Evolutionary conservation across 2,113 vertebrate genomes (phyloP).

Genomic region (Sitta europaea): DNA sequence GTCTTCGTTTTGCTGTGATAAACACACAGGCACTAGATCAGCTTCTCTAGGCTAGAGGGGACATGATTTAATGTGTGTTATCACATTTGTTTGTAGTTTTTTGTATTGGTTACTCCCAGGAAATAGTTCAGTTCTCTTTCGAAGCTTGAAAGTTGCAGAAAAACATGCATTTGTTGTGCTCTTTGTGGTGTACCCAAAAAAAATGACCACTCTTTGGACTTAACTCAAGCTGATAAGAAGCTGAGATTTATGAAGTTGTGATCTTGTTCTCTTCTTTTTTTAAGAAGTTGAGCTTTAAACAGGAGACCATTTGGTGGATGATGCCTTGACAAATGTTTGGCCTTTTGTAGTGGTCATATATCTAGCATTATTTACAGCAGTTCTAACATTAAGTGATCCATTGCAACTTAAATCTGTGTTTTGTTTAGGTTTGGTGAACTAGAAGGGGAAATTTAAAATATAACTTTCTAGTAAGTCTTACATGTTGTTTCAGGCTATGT

Average conservation of each 20-base stretch:
- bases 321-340: not conserved
- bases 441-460: not conserved
- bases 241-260: not conserved
- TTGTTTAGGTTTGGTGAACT: not conserved
- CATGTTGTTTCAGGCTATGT: not conserved
- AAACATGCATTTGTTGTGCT: not conserved
- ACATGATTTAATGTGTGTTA: not conserved
- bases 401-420: not conserved
- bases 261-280: not conserved
- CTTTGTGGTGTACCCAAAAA: not conserved
- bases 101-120: not conserved
- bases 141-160: not conserved
- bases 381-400: not conserved
- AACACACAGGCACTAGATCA: not conserved
- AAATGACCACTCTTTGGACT: not conserved
- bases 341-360: not conserved
- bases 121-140: not conserved
- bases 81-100: not conserved
- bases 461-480: not conserved
- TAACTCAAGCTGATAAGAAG: not conserved
- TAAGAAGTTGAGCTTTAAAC: not conserved
- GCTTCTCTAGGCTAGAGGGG: not conserved
- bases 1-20: not conserved
- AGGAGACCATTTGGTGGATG: not conserved
- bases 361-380: not conserved